Conservation (phyloP, 2,797 vertebrate species). For the Hirundo rustica region DNA sequence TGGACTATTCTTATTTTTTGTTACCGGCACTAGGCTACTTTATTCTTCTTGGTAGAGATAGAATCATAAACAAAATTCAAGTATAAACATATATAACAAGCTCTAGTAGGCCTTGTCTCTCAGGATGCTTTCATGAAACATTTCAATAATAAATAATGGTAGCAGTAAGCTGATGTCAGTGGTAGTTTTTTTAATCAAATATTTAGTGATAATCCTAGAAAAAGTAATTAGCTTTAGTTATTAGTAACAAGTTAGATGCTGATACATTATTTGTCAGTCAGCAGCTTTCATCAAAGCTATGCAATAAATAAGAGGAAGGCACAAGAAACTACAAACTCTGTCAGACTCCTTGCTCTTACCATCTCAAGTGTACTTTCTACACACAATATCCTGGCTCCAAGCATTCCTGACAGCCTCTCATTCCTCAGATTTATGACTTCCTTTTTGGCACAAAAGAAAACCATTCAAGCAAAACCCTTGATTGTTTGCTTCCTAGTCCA, state of each 20-base stretch:
- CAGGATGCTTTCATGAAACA: not conserved
- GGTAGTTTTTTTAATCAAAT: not conserved
- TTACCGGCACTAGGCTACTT: not conserved
- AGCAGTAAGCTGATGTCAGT: not conserved
- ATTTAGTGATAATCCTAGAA: not conserved
- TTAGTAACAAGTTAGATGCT: not conserved
- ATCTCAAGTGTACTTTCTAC: not conserved
- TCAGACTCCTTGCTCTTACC: not conserved
- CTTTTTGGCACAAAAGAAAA: not conserved
- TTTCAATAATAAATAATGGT: not conserved
- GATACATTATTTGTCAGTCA: not conserved
- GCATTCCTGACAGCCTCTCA: not conserved
- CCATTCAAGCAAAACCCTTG: not conserved
- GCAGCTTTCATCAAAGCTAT: not conserved
- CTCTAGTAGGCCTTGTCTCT: not conserved
- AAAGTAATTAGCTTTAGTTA: not conserved
- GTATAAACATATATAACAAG: not conserved
- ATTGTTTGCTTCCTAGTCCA: not conserved
- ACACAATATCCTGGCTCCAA: not conserved
- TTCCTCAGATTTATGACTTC: not conserved
- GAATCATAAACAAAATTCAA: not conserved
- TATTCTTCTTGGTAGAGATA: not conserved
- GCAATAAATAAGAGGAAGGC: not conserved
- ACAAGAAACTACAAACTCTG: not conserved
- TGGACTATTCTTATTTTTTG: not conserved